Base-by-base conservation (phyloP, 2,888 invertebrate genomes). In the Eupithecia exiguata region DNA sequence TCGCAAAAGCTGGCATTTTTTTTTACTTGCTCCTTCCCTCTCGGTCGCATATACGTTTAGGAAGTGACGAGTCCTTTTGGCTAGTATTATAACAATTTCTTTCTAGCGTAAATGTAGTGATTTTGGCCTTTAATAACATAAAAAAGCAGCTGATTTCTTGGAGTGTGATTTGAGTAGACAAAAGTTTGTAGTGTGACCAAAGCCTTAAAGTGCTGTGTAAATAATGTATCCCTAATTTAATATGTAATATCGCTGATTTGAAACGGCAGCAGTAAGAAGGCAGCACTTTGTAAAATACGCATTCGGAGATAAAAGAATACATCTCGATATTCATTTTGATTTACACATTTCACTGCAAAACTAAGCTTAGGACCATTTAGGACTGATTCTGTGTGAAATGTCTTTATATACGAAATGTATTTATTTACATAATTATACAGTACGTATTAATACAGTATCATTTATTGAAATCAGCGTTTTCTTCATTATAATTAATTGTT, bases 81-180 rank as follows among this genome's bases (percentile, higher is more conserved):
- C 58, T 25, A 58, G 58, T 58, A 25, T 58, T 58, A 25, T 65
- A 68, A 65, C 68, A 69, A 46, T 75, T 72, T 66, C 49, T 74
- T 69, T 72, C 68, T 74, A 68, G 74, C 72, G 70, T 72, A 43
- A 72, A 43, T 49, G 81, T 84, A 83, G 84, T 81, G 81, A 79
- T 79, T 81, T 81, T 82, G 74, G 78, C 77, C 68, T 79, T 78
- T 74, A 63, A 70, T 74, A 73, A 75, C 61, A 4, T 63, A 18
- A 63, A 72, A 72, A 38, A 35, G 73, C 75, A 69, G 75, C 71
- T 79, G 79, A 65, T 72, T 49, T 72, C n/a, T 49, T 67, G 61
- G 68, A 46, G 77, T 65, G 77, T 78, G 73, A 74, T 74, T 80
- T 73, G 16, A 73, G 75, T 76, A 77, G 70, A 65, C 69, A 71